Evolutionary conservation across 2,113 vertebrate species (phyloP), one percentile per base, ranked within the genome.

Genomic region (Cyrtonyx montezumae): DNA sequence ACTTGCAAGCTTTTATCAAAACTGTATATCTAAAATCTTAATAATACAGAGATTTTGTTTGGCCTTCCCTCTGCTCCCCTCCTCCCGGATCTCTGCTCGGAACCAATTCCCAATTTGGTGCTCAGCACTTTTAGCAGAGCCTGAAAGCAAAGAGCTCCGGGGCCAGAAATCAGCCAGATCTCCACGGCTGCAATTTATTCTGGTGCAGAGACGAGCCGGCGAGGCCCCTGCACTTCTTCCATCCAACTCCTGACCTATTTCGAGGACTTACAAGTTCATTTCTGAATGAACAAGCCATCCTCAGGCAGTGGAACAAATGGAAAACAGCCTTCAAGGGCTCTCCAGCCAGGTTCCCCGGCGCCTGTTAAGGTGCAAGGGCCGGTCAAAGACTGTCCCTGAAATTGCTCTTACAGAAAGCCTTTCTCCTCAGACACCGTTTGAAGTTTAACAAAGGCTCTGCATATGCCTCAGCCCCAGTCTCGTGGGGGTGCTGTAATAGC

Each of bases 1-100:
- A 96, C 95, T 98, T 97, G 97, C 96, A 97, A 97, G 97, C 96
- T 98, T 98, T 98, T 97, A 97, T 97, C 97, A 97, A 97, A 98
- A 97, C 97, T 95, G 95, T 97, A 53, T 96, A 96, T 97, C 96
- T 97, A 96, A 98, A 98, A 96, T 97, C 97, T 97, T 97, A 96
- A 97, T 97, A 97, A 97, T 51, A 71, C 51, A 36, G 62, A 89
- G 97, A 91, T 93, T 82, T 37, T 2, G 13, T 84, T 94, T 51
- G 92, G 93, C 80, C 91, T 94, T 73, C 25, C 73, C 87, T 87
- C 65, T 12, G 3, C 79, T 91, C 67, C 89, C 90, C 49, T 84
- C 94, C 82, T 79, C 85, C 12, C 22, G 26, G 73, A 66, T 96
- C 85, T 82, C 82, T 14, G 86, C 96, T 97, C 67, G 92, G 89